These are phyloP conservation scores for Oryzias melastigma DNA, from an alignment of 2,113 vertebrate species.

Conservation along the genomic window DNA sequence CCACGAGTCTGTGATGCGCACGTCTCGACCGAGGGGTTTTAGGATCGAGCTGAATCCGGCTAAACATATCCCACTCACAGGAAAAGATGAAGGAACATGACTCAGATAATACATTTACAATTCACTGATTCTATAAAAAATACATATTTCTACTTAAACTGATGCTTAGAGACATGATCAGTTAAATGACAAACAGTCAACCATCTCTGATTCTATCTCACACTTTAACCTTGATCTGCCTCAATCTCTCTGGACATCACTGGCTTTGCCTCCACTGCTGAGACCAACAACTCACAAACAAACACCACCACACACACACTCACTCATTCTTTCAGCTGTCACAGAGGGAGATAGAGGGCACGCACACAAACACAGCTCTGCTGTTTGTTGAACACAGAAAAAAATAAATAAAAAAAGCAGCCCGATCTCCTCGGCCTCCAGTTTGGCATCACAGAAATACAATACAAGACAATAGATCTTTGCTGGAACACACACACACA, in stretches of 20 bases:
- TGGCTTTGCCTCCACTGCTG: slow-evolving; percentile 27
- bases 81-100: neutral
- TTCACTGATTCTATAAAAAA: neutral
- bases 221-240: slow-evolving; percentile 58
- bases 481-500: slow-evolving; percentile 8
- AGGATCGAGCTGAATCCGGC: slow-evolving; percentile 29
- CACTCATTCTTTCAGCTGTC: slow-evolving; percentile 42
- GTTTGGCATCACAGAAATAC: slow-evolving; percentile 25
- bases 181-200: slow-evolving; percentile 35
- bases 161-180: slow-evolving; percentile 22
- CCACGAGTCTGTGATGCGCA: slow-evolving; percentile 37
- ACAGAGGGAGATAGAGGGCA: slow-evolving; percentile 7
- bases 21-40: slow-evolving; percentile 8
- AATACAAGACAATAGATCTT: neutral
- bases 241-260: slow-evolving; percentile 39
- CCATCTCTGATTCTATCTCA: slow-evolving; percentile 6
- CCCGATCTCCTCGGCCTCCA: slow-evolving; percentile 19
- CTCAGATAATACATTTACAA: no score
- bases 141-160: neutral
- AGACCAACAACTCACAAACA: slow-evolving; percentile 30
- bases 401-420: slow-evolving; percentile 9
- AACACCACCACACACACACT: slow-evolving; percentile 67
- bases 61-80: slow-evolving; percentile 8
- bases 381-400: slow-evolving; percentile 6
- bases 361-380: slow-evolving; percentile 14